Evolutionary conservation across 2,888 invertebrate species (phyloP).

Genomic region (Helobdella robusta): DNA sequence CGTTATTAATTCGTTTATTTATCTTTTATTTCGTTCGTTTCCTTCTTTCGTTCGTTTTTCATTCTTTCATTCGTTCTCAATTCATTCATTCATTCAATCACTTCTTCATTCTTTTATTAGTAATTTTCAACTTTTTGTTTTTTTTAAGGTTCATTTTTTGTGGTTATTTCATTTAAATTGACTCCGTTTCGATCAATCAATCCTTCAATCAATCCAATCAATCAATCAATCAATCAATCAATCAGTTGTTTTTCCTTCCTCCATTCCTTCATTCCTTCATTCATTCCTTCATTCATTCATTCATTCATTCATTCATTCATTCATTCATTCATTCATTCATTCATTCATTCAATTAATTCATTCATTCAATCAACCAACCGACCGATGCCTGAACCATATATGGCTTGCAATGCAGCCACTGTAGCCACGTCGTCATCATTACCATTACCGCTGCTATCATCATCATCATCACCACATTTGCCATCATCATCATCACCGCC

Average conservation of each 20-base stretch:
- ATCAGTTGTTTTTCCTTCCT: not conserved
- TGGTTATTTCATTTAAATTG: no score
- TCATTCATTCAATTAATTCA: not conserved
- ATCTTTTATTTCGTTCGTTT: no score
- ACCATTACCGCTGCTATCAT: not conserved
- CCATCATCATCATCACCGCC: no score
- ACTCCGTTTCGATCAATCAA: no score
- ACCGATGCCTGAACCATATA: not conserved
- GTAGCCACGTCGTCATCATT: not conserved
- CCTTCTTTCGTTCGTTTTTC: no score
- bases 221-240: not conserved
- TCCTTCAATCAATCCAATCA: not conserved
- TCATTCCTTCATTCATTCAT: no score
- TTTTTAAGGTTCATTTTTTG: no score
- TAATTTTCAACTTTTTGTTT: not conserved
- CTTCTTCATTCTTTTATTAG: not conserved
- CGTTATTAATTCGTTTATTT: not conserved
- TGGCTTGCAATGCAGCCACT: not conserved
- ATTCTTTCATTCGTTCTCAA: no score
- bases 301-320: not conserved
- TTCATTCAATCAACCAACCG: conserved; percentile 1
- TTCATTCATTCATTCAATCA: no score
- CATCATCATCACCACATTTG: no score
- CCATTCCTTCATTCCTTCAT: not conserved
- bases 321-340: not conserved